Percentiles rank a stretch among this genome's conserved stretches.
Evolutionary conservation across 2,113 vertebrate genomes (phyloP).

Genomic region (Ameiurus melas): DNA sequence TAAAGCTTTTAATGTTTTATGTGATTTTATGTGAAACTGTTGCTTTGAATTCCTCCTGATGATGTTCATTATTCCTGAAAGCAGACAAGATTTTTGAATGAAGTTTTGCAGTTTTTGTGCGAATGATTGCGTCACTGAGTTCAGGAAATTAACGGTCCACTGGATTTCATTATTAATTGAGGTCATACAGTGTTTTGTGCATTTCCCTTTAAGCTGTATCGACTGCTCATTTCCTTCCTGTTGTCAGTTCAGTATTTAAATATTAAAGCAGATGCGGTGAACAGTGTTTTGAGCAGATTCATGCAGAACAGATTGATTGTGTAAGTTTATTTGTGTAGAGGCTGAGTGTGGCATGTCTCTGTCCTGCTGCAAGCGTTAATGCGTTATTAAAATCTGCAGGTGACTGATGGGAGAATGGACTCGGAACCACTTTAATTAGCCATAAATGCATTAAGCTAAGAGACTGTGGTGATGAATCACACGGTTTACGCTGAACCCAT

Average conservation of each 20-base stretch:
- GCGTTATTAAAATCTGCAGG: slow-evolving; percentile 1
- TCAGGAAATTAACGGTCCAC: neutral
- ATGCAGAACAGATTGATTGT: neutral
- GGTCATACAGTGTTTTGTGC: neutral
- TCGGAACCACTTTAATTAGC: slow-evolving; percentile 24
- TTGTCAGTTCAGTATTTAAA: neutral
- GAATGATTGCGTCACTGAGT: neutral
- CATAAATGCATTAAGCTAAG: slow-evolving; percentile 35
- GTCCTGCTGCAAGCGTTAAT: neutral
- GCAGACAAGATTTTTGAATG: neutral
- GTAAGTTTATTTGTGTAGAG: neutral
- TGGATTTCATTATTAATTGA: neutral
- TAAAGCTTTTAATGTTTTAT: neutral
- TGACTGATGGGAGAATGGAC: slow-evolving; percentile 33
- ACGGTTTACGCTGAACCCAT: neutral
- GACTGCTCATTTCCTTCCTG: neutral
- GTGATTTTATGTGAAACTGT: neutral
- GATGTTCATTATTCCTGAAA: neutral
- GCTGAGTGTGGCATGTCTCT: neutral
- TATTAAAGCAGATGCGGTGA: neutral
- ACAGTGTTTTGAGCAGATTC: neutral
- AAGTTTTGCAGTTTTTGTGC: neutral
- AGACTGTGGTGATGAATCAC: slow-evolving; percentile 20
- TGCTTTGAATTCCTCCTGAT: neutral
- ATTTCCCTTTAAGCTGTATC: neutral